A percentile compares a stretch with the other conserved stretches of the same genome.
These are phyloP conservation scores for Neostethus bicornis DNA, from an alignment of 2,797 vertebrate species.

Conservation along the genomic window DNA sequence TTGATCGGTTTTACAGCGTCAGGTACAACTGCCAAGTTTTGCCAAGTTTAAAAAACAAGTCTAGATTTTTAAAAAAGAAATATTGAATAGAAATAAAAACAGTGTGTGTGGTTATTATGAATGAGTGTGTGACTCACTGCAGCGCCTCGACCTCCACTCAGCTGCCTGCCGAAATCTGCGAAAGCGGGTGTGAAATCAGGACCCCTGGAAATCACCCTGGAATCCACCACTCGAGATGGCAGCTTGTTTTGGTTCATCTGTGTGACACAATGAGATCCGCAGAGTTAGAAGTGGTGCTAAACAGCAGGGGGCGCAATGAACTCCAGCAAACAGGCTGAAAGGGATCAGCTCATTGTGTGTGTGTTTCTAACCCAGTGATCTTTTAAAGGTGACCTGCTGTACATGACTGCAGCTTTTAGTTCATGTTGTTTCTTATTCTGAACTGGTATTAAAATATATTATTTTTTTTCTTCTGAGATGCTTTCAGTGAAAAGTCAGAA, in stretches of 20 bases:
- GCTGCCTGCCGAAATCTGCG: conserved; percentile 92
- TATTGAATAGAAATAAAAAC: not conserved
- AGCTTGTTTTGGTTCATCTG: conserved; percentile 96
- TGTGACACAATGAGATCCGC: conserved; percentile 10
- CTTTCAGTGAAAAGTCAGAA: conserved; percentile 45
- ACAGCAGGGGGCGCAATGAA: conserved; percentile 76
- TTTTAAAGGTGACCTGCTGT: conserved; percentile 40
- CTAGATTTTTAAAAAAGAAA: not conserved
- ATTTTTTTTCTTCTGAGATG: conserved; percentile 21
- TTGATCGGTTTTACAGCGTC: no score
- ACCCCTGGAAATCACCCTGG: conserved; percentile 91
- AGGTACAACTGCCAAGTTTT: no score
- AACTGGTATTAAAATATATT: conserved; percentile 30
- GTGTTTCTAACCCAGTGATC: conserved; percentile 27
- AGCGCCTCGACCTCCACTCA: conserved; percentile 84
- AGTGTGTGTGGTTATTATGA: conserved; percentile 10
- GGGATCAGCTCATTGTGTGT: conserved; percentile 15
- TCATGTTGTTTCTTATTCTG: conserved; percentile 33
- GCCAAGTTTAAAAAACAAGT: not conserved
- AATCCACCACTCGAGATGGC: conserved; percentile 85
- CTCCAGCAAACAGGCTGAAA: conserved; percentile 25
- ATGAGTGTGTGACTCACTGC: conserved; percentile 82
- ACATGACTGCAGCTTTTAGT: conserved; percentile 35
- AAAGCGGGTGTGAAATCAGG: conserved; percentile 98
- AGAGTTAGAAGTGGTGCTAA: conserved; percentile 6